Percentiles rank a stretch among this genome's conserved stretches.
Conservation (phyloP, 2,888 invertebrate species). For the Napeogenes inachia region DNA sequence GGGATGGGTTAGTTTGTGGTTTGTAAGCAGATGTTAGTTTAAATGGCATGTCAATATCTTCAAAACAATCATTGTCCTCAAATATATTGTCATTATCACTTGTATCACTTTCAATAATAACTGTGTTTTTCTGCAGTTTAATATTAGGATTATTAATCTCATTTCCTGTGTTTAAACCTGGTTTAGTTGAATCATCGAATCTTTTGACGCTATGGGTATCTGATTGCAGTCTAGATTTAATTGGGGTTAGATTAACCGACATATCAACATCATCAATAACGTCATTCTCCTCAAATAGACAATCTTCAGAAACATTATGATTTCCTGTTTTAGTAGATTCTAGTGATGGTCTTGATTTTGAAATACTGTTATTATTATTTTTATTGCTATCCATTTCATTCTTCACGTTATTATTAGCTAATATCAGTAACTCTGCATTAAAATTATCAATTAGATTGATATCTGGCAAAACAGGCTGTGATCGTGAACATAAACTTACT, state of each 20-base stretch:
- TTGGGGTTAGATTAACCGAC: too few species aligned
- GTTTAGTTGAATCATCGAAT: too few species aligned
- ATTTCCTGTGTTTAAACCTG: neutral
- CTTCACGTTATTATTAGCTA: slow-evolving; percentile 34
- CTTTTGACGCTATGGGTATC: too few species aligned
- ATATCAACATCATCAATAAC: neutral
- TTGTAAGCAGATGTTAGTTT: neutral
- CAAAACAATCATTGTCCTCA: neutral
- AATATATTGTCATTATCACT: neutral
- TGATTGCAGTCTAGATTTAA: too few species aligned
- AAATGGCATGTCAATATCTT: neutral
- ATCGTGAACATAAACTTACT: too few species aligned
- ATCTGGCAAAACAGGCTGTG: slow-evolving; percentile 46
- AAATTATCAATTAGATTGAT: slow-evolving; percentile 57
- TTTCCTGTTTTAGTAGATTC: neutral
- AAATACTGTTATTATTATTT: neutral
- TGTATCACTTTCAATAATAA: neutral
- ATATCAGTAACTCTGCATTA: slow-evolving; percentile 43
- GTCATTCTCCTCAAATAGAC: slow-evolving; percentile 1
- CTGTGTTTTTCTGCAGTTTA: too few species aligned
- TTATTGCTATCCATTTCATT: slow-evolving; percentile 11
- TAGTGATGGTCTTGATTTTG: too few species aligned
- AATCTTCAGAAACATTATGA: slow-evolving; percentile 19
- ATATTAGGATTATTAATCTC: neutral
- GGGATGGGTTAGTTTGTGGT: neutral